These are phyloP conservation scores for Auanema freiburgensis DNA, from an alignment of 2,888 invertebrate species.

Conservation along the genomic window DNA sequence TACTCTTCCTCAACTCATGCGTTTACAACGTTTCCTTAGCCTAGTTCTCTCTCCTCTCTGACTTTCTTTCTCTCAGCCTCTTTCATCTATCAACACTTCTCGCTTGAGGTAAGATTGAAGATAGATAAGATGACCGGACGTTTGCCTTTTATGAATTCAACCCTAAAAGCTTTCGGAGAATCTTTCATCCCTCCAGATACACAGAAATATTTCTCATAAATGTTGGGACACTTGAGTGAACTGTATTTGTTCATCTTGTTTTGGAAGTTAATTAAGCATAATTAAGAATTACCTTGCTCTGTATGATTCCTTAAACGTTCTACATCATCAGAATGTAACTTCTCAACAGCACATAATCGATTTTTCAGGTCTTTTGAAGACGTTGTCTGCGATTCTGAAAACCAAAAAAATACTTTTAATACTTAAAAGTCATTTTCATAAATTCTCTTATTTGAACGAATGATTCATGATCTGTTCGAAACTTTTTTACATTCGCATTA, in stretches of 20 bases:
- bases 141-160: no score
- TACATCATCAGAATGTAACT: constrained; percentile 13
- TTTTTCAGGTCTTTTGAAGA: constrained; percentile 10
- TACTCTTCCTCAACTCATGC: constrained; percentile 16
- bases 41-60: constrained; percentile 20
- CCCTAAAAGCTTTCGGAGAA: no score
- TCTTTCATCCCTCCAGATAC: background rate
- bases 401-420: background rate
- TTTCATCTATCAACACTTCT: constrained; percentile 10
- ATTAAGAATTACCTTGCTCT: constrained; percentile 7
- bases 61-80: constrained; percentile 19
- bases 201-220: constrained; percentile 20
- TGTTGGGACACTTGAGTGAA: constrained; percentile 8
- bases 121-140: no score
- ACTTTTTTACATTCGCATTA: background rate
- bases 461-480: background rate
- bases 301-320: constrained; percentile 23
- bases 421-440: no score
- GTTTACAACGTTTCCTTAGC: no score
- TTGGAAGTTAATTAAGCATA: no score
- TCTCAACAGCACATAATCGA: constrained; percentile 10
- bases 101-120: no score
- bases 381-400: constrained; percentile 7
- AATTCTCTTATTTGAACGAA: no score
- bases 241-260: no score